Evolutionary conservation across 2,113 vertebrate species (phyloP).

Genomic region (Uropsilus gracilis): DNA sequence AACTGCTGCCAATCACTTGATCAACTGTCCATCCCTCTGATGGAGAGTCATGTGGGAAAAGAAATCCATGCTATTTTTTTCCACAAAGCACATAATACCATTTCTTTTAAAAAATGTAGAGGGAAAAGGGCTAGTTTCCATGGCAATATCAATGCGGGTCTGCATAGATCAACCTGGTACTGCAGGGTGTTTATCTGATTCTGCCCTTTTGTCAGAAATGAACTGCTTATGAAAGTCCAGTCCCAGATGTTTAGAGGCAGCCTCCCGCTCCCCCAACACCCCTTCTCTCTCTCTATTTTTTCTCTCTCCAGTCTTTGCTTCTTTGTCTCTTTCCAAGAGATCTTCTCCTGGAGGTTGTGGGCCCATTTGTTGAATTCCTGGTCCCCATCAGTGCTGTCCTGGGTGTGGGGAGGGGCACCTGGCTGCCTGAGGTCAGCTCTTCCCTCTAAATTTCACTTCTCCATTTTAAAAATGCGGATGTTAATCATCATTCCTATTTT

Average conservation of each 20-base stretch:
- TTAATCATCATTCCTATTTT: too few species aligned
- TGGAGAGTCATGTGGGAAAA: not conserved
- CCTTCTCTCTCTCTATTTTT: not conserved
- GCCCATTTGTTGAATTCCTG: not conserved
- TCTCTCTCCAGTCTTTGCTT: not conserved
- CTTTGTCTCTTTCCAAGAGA: not conserved
- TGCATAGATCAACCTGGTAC: not conserved
- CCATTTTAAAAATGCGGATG: not conserved
- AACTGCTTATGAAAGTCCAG: not conserved
- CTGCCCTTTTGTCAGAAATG: not conserved
- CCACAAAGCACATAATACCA: not conserved
- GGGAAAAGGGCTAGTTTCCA: slow-evolving; percentile 46
- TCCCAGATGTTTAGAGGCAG: not conserved
- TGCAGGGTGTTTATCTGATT: not conserved
- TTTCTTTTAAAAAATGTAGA: not conserved
- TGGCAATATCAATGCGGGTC: slow-evolving; percentile 42
- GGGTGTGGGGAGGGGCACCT: rapidly evolving
- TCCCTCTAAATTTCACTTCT: not conserved
- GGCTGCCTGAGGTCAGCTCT: too few species aligned
- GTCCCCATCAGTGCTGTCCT: not conserved
- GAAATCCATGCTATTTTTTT: not conserved
- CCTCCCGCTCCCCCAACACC: not conserved
- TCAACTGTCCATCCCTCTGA: too few species aligned
- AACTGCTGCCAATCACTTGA: not conserved
- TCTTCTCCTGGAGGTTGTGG: not conserved